Evolutionary conservation across 2,888 invertebrate species (phyloP).

Genomic region (Mesoligia furuncula): DNA sequence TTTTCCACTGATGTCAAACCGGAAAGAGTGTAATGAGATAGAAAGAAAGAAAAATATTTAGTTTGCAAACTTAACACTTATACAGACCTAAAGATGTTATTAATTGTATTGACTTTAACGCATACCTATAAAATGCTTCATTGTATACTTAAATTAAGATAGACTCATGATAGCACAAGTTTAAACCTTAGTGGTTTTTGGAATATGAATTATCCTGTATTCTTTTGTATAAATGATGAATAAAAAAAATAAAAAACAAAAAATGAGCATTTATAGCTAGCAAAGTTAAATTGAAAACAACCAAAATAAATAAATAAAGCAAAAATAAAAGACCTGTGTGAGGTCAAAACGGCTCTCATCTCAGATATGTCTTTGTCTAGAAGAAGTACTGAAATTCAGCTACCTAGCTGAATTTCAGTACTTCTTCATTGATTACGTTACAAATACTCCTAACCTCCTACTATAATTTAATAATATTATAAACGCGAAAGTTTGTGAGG

Average conservation of each 20-base stretch:
- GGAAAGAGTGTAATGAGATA: background rate
- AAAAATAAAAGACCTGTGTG: background rate
- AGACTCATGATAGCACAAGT: too few relatives aligned
- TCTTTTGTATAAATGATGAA: too few relatives aligned
- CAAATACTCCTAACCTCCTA: too few relatives aligned
- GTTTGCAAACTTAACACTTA: background rate
- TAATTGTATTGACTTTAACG: too few relatives aligned
- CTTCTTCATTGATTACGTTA: background rate
- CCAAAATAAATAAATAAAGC: background rate
- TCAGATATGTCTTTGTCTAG: background rate
- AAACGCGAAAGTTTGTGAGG: background rate
- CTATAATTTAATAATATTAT: background rate
- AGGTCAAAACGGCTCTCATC: too few relatives aligned
- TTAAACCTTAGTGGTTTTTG: too few relatives aligned
- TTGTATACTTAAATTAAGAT: too few relatives aligned
- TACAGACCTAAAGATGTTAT: too few relatives aligned
- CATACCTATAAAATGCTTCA: too few relatives aligned
- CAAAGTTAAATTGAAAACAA: background rate
- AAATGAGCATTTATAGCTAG: background rate
- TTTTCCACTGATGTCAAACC: background rate
- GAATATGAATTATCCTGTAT: too few relatives aligned
- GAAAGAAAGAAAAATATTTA: background rate
- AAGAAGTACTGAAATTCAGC: too few relatives aligned
- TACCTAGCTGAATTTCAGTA: background rate
- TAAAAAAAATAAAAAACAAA: too few relatives aligned